Conservation (phyloP, 2,888 invertebrate genomes). For the Lycaena phlaeas region DNA sequence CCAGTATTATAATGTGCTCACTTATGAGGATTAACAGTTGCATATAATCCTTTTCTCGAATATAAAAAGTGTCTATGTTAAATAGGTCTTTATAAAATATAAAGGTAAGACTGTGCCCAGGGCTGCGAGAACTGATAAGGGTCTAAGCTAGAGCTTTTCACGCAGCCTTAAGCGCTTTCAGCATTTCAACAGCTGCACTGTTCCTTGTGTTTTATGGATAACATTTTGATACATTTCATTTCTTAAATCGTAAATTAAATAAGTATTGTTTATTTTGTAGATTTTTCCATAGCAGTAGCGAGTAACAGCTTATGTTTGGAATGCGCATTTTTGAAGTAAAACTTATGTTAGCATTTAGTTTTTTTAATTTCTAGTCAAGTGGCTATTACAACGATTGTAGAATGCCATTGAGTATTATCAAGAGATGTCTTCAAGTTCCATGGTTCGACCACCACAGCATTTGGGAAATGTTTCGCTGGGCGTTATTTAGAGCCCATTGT, state of each 20-base stretch:
- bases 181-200: neutral
- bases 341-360: too few relatives aligned
- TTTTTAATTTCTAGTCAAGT: too few relatives aligned
- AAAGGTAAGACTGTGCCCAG: neutral
- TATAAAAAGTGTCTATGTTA: neutral
- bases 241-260: too few relatives aligned
- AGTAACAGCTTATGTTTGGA: too few relatives aligned
- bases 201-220: neutral
- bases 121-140: constrained; percentile 5
- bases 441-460: constrained; percentile 20
- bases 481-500: constrained; percentile 25
- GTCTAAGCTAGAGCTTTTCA: neutral
- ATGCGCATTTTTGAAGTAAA: too few relatives aligned
- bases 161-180: constrained; percentile 3
- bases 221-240: neutral
- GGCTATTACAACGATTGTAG: too few relatives aligned
- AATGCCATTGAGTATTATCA: constrained; percentile 10
- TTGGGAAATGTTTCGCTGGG: constrained; percentile 22
- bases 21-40: too few relatives aligned
- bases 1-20: too few relatives aligned
- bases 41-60: neutral
- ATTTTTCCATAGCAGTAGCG: too few relatives aligned
- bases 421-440: constrained; percentile 14
- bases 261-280: too few relatives aligned
- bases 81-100: neutral